Conservation (phyloP, 2,888 invertebrate species). For the Thereva nobilitata region DNA sequence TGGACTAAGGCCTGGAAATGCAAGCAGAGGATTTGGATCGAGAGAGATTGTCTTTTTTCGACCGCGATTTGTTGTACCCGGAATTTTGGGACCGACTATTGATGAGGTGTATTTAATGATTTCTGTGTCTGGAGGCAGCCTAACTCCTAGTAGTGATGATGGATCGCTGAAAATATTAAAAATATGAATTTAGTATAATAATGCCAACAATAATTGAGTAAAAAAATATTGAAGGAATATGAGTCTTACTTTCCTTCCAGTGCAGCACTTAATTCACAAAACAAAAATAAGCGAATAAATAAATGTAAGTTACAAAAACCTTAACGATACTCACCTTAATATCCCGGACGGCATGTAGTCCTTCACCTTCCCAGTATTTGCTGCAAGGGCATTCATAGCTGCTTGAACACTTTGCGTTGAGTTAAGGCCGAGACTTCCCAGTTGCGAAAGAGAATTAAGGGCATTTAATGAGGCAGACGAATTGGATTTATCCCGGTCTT, state of each 20-base stretch:
- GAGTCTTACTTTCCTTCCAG: constrained; percentile 70
- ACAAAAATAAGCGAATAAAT: constrained; percentile 43
- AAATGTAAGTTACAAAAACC: constrained; percentile 39
- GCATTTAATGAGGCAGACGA: constrained; percentile 54
- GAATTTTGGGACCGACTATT: constrained; percentile 82
- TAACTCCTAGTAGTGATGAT: constrained; percentile 79
- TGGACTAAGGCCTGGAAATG: constrained; percentile 60
- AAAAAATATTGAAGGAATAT: constrained; percentile 42
- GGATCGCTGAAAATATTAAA: constrained; percentile 67
- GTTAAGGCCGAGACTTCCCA: constrained; percentile 56
- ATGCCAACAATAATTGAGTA: neutral
- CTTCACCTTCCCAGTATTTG: constrained; percentile 52
- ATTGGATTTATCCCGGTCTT: constrained; percentile 56
- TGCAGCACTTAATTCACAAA: constrained; percentile 63
- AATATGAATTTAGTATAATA: constrained; percentile 1
- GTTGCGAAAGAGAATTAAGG: constrained; percentile 56
- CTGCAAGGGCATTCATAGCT: constrained; percentile 58
- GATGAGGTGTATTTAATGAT: constrained; percentile 89
- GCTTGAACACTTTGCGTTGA: constrained; percentile 59
- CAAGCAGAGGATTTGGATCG: constrained; percentile 67
- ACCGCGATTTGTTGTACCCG: constrained; percentile 81
- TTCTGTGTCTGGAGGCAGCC: constrained; percentile 85
- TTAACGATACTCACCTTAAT: constrained; percentile 56
- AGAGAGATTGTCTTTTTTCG: constrained; percentile 87
- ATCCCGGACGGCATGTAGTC: constrained; percentile 60